phyloP scores from a whole-genome alignment of 1,140 invertebrate species.

The Bombus terrestris region DNA sequence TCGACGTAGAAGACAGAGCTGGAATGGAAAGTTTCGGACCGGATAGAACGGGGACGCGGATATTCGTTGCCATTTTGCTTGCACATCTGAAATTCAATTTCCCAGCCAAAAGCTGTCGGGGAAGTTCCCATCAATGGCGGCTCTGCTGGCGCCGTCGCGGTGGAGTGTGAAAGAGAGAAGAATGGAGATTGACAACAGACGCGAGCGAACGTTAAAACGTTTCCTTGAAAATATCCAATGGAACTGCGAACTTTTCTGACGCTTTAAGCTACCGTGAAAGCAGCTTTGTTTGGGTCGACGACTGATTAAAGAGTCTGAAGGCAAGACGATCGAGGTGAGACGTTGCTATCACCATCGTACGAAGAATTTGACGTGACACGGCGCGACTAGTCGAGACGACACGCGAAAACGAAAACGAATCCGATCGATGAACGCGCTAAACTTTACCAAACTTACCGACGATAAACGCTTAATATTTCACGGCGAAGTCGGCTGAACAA shows the following conservation, averaged over 20 bases:
- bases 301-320: constrained; percentile 62
- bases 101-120: constrained; percentile 31
- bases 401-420: background rate
- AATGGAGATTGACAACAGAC: constrained; percentile 35
- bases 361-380: constrained; percentile 10
- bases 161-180: background rate
- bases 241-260: constrained; percentile 52
- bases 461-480: constrained; percentile 56
- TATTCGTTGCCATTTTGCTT: constrained; percentile 47
- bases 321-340: constrained; percentile 35
- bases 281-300: constrained; percentile 52
- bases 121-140: constrained; percentile 20
- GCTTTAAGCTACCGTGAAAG: constrained; percentile 61
- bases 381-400: too few relatives aligned
- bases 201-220: constrained; percentile 28
- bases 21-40: constrained; percentile 8
- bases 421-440: constrained; percentile 10
- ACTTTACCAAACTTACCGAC: constrained; percentile 36
- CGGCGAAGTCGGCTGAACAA: constrained; percentile 41
- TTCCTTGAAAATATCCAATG: constrained; percentile 35
- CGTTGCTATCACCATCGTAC: background rate
- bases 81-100: constrained; percentile 51
- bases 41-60: constrained; percentile 2
- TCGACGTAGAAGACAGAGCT: background rate
- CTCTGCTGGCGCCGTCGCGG: background rate